Percentiles rank a stretch among this genome's conserved stretches.
Conservation (phyloP, 2,113 vertebrate species). For the Mus pahari region DNA sequence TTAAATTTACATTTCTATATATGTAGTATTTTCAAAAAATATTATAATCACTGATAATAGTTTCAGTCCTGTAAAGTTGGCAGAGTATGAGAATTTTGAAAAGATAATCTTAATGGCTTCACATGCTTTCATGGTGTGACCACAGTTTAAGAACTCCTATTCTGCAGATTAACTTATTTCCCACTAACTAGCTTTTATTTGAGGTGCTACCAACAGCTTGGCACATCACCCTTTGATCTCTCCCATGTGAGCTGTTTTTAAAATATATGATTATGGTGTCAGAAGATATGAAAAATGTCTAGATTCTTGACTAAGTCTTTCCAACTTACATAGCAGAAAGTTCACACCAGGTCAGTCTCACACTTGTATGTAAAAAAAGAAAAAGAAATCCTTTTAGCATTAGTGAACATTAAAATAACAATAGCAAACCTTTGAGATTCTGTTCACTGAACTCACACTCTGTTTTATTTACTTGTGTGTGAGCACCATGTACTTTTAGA, state of each 20-base stretch:
- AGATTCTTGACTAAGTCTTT: not conserved
- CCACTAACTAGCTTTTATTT: not conserved
- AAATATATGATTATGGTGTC: not conserved
- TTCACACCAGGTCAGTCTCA: not conserved
- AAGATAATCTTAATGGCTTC: not conserved
- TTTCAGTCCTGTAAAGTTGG: not conserved
- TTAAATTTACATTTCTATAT: constrained; percentile 16
- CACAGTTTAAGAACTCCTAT: not conserved
- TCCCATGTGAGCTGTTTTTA: constrained; percentile 12
- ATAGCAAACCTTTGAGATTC: not conserved
- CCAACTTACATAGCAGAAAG: not conserved
- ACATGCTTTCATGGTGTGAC: not conserved
- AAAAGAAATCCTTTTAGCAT: not conserved
- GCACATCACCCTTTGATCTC: not conserved
- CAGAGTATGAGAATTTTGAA: not conserved
- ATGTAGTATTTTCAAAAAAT: not conserved
- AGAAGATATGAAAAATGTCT: constrained; percentile 4
- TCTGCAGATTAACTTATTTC: constrained; percentile 12
- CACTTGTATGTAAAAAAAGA: not conserved
- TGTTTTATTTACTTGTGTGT: not conserved
- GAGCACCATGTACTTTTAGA: not conserved
- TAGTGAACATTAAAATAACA: not conserved
- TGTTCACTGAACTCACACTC: not conserved
- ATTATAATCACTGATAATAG: not conserved
- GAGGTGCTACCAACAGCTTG: not conserved